Evolutionary conservation across 1,140 invertebrate species (phyloP), one percentile per base, ranked within the genome.

Genomic region (Dendroctonus valens): DNA sequence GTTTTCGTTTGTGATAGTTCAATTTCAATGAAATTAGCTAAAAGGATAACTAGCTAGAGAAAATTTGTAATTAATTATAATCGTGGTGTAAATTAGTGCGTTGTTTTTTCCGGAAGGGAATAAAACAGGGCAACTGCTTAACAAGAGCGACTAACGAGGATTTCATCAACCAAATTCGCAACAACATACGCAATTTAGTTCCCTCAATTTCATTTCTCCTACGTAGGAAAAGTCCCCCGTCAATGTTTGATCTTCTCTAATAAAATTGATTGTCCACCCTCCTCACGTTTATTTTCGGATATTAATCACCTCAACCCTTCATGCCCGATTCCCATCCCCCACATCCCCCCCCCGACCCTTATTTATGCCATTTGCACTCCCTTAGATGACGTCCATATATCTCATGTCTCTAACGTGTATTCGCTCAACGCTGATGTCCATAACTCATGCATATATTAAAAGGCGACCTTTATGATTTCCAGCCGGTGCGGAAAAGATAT

Each of bases 361-460:
- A 65, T 65, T 65, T 59, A 65, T 65, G 49, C 55, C 63, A 12
- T 65, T 59, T 58, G 41, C 46, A 57, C 42, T 58, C 62, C 50
- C 65, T 60, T 59, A 60, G 58, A 67, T 67, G 65, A 67, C 65
- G 57, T 59, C 50, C 65, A 67, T 67, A 67, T 67, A 67, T 67
- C 65, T 65, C 64, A n/a, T 57, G 64, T 65, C 55, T 67, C 57
- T 40, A 54, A 54, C 65, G 65, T 67, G 46, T 44, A 59, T 67
- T 59, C 58, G 57, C 46, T 50, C 39, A 15, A 6, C 38, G 41
- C 58, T 67, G 54, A 67, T 59, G 65, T 60, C 65, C 65, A 67
- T 67, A 67, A 67, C 65, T 67, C 65, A 67, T 67, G 65, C 42
- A 67, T 67, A 67, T 67, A 67, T 67, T 67, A 67, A 67, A 67